Evolutionary conservation across 2,888 invertebrate genomes (phyloP), one percentile per base, ranked within the genome.

Genomic region (Glomeris marginata): DNA sequence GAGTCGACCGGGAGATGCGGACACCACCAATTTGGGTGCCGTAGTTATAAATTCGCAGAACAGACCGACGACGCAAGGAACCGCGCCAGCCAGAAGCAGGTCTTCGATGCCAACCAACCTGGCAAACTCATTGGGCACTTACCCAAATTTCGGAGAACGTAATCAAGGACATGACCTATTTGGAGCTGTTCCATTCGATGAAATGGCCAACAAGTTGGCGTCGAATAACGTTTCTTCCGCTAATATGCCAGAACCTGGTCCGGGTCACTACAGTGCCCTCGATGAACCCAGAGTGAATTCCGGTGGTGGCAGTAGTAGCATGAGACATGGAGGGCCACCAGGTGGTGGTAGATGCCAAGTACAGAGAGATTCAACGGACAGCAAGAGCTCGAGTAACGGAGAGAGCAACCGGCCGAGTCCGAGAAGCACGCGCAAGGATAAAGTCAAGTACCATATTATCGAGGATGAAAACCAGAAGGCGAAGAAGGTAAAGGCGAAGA

Each of bases 401-500:
- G 55, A 56, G 18, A 56, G 51, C 18, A 51, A 41, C 13, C 40
- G 44, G 6, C 43, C 48, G 8, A 50, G 45, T 22, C 45, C 47
- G 6, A 43, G 40, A 21, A n/a, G 34, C 42, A 44, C n/a, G 15
- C 20, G 22, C 11, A 43, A 37, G n/a, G 55, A 57, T 41, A 55
- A 54, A 45, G 51, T 53, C 28, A 55, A 55, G 36, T 56, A 57
- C 41, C 53, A 54, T 33, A 48, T 56, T 16, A 52, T 54, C 18
- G 56, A 56, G 21, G 54, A 55, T 15, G 52, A 52, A 42, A 28
- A 33, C 11, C 20, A 47, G 28, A 54, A 52, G 47, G 50, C 34
- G 28, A 64, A 62, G 52, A 68, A 66, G 54, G 57, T 55, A 28
- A 66, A 65, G 54, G 58, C 58, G 2, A 67, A 64, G 51, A 62